Evolutionary conservation across 2,888 invertebrate genomes (phyloP).

Genomic region (Drosophila kuntzei): DNA sequence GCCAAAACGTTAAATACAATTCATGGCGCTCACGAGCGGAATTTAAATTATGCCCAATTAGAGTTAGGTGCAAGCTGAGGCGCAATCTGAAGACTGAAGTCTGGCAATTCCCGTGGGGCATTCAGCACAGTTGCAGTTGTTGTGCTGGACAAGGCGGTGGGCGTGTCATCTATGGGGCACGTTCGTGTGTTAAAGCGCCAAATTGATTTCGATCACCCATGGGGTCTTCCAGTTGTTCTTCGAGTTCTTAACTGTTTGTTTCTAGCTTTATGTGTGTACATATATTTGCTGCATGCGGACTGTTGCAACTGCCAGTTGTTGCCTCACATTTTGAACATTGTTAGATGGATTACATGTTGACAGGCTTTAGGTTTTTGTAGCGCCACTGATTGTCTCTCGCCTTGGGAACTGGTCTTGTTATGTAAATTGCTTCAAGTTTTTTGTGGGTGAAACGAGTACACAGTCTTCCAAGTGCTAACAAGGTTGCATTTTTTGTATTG

Average conservation of each 20-base stretch:
- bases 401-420: slow-evolving; percentile 79
- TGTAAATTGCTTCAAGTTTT: slow-evolving; percentile 65
- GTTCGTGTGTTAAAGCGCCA: slow-evolving; percentile 81
- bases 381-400: slow-evolving; percentile 75
- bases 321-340: slow-evolving; percentile 50
- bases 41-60: slow-evolving; percentile 85
- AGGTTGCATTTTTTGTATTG: slow-evolving; percentile 51
- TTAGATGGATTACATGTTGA: slow-evolving; percentile 84
- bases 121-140: slow-evolving; percentile 24
- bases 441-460: slow-evolving; percentile 68
- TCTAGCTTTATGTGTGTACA: slow-evolving; percentile 33
- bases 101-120: slow-evolving; percentile 70
- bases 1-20: slow-evolving; percentile 80
- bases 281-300: slow-evolving; percentile 14
- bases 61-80: slow-evolving; percentile 72
- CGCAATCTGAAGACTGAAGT: slow-evolving; percentile 28
- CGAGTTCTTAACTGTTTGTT: slow-evolving; percentile 27
- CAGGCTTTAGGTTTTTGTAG: slow-evolving; percentile 71
- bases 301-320: slow-evolving; percentile 37
- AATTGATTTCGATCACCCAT: slow-evolving; percentile 80
- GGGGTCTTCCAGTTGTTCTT: slow-evolving; percentile 59
- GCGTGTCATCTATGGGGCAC: slow-evolving; percentile 72
- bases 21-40: slow-evolving; percentile 84
- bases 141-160: slow-evolving; percentile 43
- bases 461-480: slow-evolving; percentile 71